Conservation (phyloP, 2,113 vertebrate species). For the Noturus placidus region DNA sequence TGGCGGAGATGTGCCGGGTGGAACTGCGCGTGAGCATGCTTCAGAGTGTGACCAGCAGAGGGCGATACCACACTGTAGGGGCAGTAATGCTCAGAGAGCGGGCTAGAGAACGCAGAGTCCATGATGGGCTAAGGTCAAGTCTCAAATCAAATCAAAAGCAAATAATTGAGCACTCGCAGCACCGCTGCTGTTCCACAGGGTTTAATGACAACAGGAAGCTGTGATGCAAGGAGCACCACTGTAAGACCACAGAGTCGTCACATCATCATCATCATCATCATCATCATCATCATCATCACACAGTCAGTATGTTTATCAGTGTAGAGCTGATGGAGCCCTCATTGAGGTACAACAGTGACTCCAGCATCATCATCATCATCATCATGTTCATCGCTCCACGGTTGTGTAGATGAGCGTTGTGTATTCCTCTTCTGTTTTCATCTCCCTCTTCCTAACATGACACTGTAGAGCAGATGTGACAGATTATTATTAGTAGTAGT, state of each 20-base stretch:
- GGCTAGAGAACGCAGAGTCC: slow-evolving; percentile 65
- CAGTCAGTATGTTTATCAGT: background rate
- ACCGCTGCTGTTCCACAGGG: background rate
- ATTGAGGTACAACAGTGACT: background rate
- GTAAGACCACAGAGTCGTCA: background rate
- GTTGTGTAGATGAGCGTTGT: background rate
- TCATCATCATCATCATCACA: background rate
- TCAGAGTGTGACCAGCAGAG: slow-evolving; percentile 60
- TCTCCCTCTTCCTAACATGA: background rate
- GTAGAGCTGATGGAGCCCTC: background rate
- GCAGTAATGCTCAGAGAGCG: slow-evolving; percentile 60
- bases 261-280: background rate
- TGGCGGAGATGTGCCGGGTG: slow-evolving; percentile 57
- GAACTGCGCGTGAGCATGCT: slow-evolving; percentile 20
- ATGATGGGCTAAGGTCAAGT: slow-evolving; percentile 47
- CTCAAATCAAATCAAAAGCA: no score
- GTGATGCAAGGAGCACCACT: background rate
- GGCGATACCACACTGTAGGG: slow-evolving; percentile 55
- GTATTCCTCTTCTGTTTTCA: background rate
- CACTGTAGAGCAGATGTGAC: background rate
- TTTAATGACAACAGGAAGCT: background rate
- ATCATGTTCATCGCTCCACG: background rate
- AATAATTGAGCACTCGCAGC: background rate
- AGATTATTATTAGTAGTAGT: background rate
- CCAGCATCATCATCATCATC: background rate